Evolutionary conservation across 2,797 vertebrate genomes (phyloP).

Genomic region (Picus viridis): DNA sequence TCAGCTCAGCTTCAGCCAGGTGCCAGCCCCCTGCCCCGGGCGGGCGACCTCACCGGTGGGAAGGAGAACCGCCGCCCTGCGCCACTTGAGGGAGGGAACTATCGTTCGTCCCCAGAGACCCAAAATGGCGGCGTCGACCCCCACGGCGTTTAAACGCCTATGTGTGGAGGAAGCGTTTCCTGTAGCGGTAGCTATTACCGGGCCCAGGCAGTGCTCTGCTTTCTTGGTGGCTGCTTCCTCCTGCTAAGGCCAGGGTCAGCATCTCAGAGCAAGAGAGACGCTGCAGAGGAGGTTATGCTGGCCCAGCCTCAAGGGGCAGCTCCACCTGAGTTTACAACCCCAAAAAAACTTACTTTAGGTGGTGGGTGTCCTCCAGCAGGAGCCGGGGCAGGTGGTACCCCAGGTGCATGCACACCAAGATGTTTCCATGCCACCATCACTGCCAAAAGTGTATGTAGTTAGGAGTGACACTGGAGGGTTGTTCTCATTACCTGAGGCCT

Average conservation of each 20-base stretch:
- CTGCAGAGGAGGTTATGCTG: accelerated
- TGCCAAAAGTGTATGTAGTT: background rate
- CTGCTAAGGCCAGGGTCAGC: background rate
- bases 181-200: background rate
- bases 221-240: background rate
- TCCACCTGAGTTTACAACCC: accelerated
- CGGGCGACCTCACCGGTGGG: background rate
- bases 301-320: accelerated
- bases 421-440: background rate
- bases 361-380: accelerated
- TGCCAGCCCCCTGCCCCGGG: background rate
- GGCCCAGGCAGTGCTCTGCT: accelerated
- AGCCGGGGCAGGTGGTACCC: background rate
- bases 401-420: background rate
- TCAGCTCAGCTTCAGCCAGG: no score
- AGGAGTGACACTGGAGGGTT: no score
- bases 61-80: no score
- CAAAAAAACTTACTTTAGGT: no score
- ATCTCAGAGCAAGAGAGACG: accelerated
- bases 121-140: background rate
- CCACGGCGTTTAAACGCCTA: accelerated
- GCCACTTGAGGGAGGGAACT: no score
- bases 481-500: accelerated
- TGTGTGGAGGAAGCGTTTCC: no score
- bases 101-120: background rate